Evolutionary conservation across 2,797 vertebrate species (phyloP).

Genomic region (Oceanodroma leucorhoa): DNA sequence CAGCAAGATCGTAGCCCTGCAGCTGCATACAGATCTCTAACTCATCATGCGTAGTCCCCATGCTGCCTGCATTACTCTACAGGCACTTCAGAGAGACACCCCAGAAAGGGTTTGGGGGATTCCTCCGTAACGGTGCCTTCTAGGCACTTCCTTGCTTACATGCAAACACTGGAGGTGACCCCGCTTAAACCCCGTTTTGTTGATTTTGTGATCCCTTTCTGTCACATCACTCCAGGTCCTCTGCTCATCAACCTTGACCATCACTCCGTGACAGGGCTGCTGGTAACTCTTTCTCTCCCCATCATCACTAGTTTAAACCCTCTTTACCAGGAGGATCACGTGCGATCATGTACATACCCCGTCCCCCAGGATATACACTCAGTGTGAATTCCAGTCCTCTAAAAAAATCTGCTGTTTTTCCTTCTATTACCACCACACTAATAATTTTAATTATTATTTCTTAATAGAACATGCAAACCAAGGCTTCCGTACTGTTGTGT

Average conservation of each 20-base stretch:
- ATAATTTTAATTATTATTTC: not conserved
- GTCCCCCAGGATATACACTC: not conserved
- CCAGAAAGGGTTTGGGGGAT: not conserved
- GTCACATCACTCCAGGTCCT: fast-evolving
- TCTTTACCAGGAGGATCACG: not conserved
- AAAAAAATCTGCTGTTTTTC: not conserved
- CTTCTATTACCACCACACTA: not conserved
- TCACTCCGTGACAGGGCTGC: not conserved
- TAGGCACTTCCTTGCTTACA: not conserved
- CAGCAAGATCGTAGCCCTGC: not conserved
- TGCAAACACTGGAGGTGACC: not conserved
- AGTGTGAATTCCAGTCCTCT: not conserved
- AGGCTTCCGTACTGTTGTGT: not conserved
- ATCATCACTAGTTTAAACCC: not conserved
- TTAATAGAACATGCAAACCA: too few species aligned
- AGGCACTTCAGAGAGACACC: not conserved
- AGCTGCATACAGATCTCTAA: not conserved
- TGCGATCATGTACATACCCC: fast-evolving
- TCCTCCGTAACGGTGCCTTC: not conserved
- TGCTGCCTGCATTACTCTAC: not conserved
- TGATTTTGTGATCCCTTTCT: not conserved
- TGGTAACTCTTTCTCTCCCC: not conserved
- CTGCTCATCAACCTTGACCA: not conserved
- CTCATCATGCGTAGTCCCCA: not conserved
- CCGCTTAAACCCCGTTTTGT: not conserved